Base-by-base conservation (phyloP, 2,113 vertebrate species). In the Ancistrus triradiatus region DNA sequence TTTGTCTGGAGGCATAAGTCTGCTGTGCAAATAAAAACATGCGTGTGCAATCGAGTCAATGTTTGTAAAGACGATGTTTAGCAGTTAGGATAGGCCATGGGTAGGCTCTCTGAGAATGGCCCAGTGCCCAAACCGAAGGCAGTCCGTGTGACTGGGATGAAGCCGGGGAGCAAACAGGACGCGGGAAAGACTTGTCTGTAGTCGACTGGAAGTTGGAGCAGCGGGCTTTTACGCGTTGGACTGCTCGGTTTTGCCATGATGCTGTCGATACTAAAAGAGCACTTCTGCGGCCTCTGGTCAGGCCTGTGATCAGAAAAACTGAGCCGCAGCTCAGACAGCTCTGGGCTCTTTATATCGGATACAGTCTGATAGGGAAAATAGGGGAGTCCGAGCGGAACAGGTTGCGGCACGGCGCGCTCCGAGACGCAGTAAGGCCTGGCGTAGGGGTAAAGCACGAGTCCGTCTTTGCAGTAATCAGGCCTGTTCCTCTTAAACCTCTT, bases 401-500 rank as follows among this genome's bases (percentile, higher is more conserved):
- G 48, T 4, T 85, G 78, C n/a, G 74, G 57, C 68, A 78, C 74
- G 7, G 78, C 52, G 19, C 77, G 81, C 43, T 74, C 74, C 28
- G 77, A 79, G 4, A 84, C 64, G 15, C 75, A 76, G n/a, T 85
- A 85, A 1, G 84, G 80, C 1, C 84, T 81, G 3, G 82, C 81
- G 53, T 84, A 90, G 0, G 86, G 79, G 27, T 84, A 89, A 71
- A 90, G 79, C 64, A 90, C 10, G 1, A 89, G 52, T 51, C 77
- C 80, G 3, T 89, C 82, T 69, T 88, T 84, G 25, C 63, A 33
- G 1, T 80, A 76, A 28, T 81, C 84, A 0, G 79, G 78, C 8
- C 78, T 85, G 72, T 78, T 89, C 48, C 92, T 87, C 80, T 92
- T 95, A 73, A 94, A 95, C n/a, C 93, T 84, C 77, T 92, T 92